Base-by-base conservation (phyloP, 2,113 vertebrate species). In the Microcebus murinus region DNA sequence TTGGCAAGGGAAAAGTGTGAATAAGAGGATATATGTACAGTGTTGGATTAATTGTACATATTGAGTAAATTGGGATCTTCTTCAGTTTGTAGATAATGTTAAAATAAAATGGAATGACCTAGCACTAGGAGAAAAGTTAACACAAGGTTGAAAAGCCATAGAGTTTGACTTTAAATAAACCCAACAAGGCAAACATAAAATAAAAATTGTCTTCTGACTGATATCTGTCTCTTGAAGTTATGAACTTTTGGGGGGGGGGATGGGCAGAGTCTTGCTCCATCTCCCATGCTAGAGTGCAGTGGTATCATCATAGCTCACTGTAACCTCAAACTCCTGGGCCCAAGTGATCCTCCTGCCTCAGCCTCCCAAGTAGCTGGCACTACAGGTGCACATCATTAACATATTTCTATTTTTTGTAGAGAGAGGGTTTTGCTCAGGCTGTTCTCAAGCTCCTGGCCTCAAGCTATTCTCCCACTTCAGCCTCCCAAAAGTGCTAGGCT, bases 1-100 rank as follows among this genome's bases (percentile, higher is more conserved):
- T 57, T 86, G 77, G 77, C 90, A 93, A 95, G 84, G 48, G 39
- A 67, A 94, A 85, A 95, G 84, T 82, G 11, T 31, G 10, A 18
- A 39, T 39, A 85, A 85, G 29, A 84, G 57, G 29, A 90, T 73
- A 85, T 65, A 90, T 79, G 76, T 70, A 34, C 2, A 81, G 52
- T 6, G 65, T n/a, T 61, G 74, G 39, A 17, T 81, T 73, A 83
- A 96, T 63, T 63, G 11, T 63, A 63, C 59, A 63, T 63, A 63
- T 63, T 63, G 59, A 25, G 59, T 82, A 29, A 96, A 91, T 10
- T 77, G 36, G 20, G 34, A 76, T 5, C 45, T 55, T 65, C 4
- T 48, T 94, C n/a, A 45, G 63, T 85, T 68, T 48, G 31, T 71
- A 85, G 70, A 87, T 52, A 55, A 36, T 39, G 45, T 52, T 50